Conservation (phyloP, 2,797 vertebrate species). For the Hippoglossus hippoglossus region DNA sequence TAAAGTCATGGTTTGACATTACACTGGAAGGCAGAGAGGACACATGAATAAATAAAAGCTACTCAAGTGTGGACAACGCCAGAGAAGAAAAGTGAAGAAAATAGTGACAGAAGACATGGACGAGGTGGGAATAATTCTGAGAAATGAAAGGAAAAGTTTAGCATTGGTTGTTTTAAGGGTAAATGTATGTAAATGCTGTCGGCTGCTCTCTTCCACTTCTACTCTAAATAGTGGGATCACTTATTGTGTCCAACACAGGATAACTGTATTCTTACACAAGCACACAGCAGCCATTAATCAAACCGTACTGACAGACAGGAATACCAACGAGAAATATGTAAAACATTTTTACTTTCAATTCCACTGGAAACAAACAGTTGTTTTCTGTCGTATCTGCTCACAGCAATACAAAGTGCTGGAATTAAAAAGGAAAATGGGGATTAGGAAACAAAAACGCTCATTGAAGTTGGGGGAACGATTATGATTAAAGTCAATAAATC, state of each 20-base stretch:
- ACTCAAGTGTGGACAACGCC: conserved; percentile 2
- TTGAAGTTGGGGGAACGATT: too few species aligned
- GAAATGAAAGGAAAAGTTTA: neutral
- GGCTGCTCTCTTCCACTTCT: neutral
- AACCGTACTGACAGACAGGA: neutral
- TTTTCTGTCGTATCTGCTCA: too few species aligned
- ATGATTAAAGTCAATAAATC: too few species aligned
- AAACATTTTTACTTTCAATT: too few species aligned
- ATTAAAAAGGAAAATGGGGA: too few species aligned
- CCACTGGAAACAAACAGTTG: too few species aligned
- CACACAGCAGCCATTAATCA: neutral
- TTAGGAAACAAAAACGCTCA: too few species aligned
- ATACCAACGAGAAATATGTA: too few species aligned
- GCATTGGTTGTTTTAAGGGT: accelerated
- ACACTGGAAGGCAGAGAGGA: conserved; percentile 10
- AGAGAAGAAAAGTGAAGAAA: conserved; percentile 2
- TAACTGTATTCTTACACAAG: neutral
- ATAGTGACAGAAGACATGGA: neutral
- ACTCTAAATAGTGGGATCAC: neutral
- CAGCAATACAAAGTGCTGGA: too few species aligned
- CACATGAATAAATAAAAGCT: conserved; percentile 4
- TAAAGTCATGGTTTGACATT: conserved; percentile 31
- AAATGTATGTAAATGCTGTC: neutral
- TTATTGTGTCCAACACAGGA: neutral
- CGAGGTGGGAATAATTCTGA: neutral